Conservation (phyloP, 2,888 invertebrate species). For the Ctenicera cuprea region DNA sequence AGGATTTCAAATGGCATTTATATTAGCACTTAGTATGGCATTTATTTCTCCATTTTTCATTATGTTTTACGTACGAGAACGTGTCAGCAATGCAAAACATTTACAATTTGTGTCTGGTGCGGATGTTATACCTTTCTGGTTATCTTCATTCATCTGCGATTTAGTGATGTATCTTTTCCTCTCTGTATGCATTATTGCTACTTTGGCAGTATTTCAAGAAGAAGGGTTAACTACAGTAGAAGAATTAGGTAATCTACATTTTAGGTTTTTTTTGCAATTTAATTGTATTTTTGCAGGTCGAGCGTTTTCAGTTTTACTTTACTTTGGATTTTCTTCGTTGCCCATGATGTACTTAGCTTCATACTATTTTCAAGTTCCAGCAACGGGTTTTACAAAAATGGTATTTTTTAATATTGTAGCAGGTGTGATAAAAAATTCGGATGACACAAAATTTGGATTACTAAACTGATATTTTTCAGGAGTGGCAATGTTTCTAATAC, state of each 20-base stretch:
- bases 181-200: conserved; percentile 75
- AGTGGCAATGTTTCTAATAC: conserved; percentile 81
- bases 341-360: conserved; percentile 84
- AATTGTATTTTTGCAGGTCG: conserved; percentile 68
- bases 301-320: conserved; percentile 78
- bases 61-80: conserved; percentile 80
- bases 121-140: conserved; percentile 81
- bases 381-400: conserved; percentile 84
- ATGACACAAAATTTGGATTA: neutral
- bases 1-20: conserved; percentile 78
- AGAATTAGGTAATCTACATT: conserved; percentile 71
- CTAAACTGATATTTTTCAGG: conserved; percentile 72
- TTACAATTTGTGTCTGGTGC: conserved; percentile 84
- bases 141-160: conserved; percentile 81
- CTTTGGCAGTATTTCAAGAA: conserved; percentile 80
- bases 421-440: neutral
- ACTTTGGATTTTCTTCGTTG: conserved; percentile 83
- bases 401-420: conserved; percentile 83
- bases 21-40: conserved; percentile 83
- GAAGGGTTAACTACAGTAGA: conserved; percentile 75
- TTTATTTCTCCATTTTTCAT: conserved; percentile 81
- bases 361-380: conserved; percentile 81
- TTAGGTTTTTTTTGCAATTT: neutral
- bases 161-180: conserved; percentile 78
- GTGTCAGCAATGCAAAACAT: conserved; percentile 81